Evolutionary conservation across 2,888 invertebrate genomes (phyloP), one percentile per base, ranked within the genome.

Genomic region (Crematogaster levior): DNA sequence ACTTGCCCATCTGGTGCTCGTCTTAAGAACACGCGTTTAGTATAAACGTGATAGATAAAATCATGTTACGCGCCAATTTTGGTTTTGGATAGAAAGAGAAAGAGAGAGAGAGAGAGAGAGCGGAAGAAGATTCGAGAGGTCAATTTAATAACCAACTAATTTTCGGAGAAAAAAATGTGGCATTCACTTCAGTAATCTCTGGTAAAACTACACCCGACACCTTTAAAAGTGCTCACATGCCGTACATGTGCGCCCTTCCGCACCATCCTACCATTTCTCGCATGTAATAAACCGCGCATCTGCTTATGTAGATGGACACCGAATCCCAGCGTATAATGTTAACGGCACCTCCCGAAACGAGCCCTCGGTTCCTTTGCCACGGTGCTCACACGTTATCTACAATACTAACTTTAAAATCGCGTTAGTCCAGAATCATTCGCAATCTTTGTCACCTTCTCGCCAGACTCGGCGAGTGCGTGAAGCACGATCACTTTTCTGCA

Each of bases 241-340:
- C 40, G 77, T 43, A 37, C 21, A 40, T 6, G 24, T 15, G n/a
- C 30, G 24, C 48, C 18, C 27, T 6, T 18, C 18, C 30, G 27
- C 46, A 4, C 34, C 53, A 30, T 68, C 77, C 77, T 56, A 56
- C 77, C 53, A 56, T 72, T 70, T 79, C 34, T 18, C 56, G 18
- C 74, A 15, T 60, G 48, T 80, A 80, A 74, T 80, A 80, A 80
- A 75, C 75, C 48, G 60, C 48, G 77, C 77, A 77, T 77, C 70
- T 73, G 80, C 75, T 80, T 80, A 70, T 80, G 74, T 73, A 80
- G 80, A 80, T 61, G 80, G 60, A 80, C 80, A 60, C 40, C 60
- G 80, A 80, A 80, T 74, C 37, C 37, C 74, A 48, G 60, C 24
- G 80, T 80, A 74, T 80, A 73, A 80, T 48, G 60, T 80, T 80